Conservation (phyloP, 2,113 vertebrate genomes). For the Silurus meridionalis region DNA sequence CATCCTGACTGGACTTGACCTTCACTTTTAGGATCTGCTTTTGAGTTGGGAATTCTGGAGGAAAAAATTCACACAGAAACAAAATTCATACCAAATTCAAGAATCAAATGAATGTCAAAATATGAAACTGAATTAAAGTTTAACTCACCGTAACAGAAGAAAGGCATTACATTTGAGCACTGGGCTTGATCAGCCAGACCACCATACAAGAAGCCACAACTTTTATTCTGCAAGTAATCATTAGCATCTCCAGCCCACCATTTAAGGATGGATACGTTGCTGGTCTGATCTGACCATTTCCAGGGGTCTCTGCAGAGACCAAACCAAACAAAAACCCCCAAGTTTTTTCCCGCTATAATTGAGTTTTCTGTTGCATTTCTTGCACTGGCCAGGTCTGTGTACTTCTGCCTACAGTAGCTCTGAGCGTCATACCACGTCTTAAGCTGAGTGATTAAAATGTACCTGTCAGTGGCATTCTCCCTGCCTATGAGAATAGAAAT, state of each 20-base stretch:
- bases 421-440: background rate
- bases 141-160: constrained; percentile 20
- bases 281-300: constrained; percentile 40
- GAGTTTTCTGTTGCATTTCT: background rate
- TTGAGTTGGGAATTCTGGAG: background rate
- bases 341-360: accelerated
- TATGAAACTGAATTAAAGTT: background rate
- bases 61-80: background rate
- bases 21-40: background rate
- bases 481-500: background rate
- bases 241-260: background rate
- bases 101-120: background rate
- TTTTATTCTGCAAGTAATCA: background rate
- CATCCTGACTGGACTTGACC: background rate
- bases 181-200: background rate
- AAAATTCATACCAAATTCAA: background rate
- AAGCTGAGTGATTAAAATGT: background rate
- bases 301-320: constrained; percentile 23
- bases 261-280: background rate
- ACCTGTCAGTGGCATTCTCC: background rate
- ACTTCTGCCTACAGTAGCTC: background rate
- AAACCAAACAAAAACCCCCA: constrained; percentile 30
- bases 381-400: background rate
- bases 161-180: background rate
- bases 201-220: background rate